phyloP scores from a whole-genome alignment of 2,797 vertebrate species.

The Myiothlypis coronata region DNA sequence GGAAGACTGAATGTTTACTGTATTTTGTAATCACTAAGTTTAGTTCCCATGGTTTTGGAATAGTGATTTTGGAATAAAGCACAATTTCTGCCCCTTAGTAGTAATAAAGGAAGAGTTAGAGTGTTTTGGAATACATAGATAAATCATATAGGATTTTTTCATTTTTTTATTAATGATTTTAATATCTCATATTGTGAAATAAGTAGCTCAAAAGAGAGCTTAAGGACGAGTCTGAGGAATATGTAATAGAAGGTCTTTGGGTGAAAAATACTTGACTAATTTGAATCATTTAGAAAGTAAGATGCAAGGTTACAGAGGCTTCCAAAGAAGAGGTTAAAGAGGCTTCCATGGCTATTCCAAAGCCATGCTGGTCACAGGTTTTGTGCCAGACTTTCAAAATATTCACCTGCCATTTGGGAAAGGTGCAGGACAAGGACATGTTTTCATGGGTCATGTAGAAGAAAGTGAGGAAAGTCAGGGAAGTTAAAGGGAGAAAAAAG shows the following conservation, averaged over 20 bases:
- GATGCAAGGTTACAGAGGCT: not conserved
- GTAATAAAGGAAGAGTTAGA: not conserved
- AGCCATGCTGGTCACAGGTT: not conserved
- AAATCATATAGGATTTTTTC: not conserved
- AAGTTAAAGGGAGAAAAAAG: not conserved
- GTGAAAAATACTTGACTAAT: not conserved
- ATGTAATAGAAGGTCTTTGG: not conserved
- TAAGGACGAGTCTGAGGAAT: not conserved
- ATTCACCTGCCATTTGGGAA: not conserved
- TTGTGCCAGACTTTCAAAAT: not conserved
- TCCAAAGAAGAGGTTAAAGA: no score
- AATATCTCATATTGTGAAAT: not conserved
- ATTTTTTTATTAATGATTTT: not conserved
- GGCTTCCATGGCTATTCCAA: not conserved
- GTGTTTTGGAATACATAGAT: not conserved
- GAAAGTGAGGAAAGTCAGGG: not conserved
- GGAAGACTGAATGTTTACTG: not conserved
- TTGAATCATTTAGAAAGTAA: not conserved
- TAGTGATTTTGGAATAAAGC: not conserved
- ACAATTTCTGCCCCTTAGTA: not conserved
- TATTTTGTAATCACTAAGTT: not conserved
- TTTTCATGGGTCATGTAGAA: not conserved
- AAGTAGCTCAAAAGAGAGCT: not conserved
- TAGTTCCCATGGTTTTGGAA: not conserved
- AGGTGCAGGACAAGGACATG: rapidly evolving